Conservation (phyloP, 1,140 invertebrate species). For the Conopomorpha cramerella region DNA sequence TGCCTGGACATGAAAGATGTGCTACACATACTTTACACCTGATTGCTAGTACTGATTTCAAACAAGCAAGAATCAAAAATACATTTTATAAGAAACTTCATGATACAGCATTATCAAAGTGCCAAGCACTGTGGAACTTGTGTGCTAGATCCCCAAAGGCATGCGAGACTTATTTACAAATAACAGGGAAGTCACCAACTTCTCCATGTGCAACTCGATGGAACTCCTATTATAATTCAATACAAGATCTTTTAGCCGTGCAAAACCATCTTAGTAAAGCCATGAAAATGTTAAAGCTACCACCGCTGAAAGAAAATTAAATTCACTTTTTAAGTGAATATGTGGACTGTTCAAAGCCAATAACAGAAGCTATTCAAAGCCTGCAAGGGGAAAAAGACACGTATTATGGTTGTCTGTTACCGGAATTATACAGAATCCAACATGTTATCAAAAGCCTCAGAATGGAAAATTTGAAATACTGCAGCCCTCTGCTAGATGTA, state of each 20-base stretch:
- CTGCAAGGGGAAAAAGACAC: conserved; percentile 9
- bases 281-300: conserved; percentile 8
- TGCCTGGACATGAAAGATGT: conserved; percentile 15
- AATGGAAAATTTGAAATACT: conserved; percentile 11
- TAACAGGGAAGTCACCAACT: conserved; percentile 15
- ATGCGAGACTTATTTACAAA: conserved; percentile 13
- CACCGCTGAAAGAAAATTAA: conserved; percentile 10
- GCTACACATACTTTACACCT: conserved; percentile 12
- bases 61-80: conserved; percentile 14
- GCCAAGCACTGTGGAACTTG: conserved; percentile 15
- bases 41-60: conserved; percentile 9
- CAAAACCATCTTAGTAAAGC: conserved; percentile 9
- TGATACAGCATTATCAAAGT: conserved; percentile 15
- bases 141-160: conserved; percentile 17
- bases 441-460: conserved; percentile 9
- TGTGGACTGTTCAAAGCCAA: conserved; percentile 11
- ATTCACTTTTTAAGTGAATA: conserved; percentile 13
- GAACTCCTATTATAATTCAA: conserved; percentile 13
- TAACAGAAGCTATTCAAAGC: conserved; percentile 7
- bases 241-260: conserved; percentile 9
- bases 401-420: conserved; percentile 11
- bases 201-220: conserved; percentile 11
- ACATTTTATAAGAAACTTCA: conserved; percentile 14
- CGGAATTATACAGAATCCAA: conserved; percentile 12
- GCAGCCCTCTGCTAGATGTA: conserved; percentile 10